Percentiles rank a stretch among this genome's conserved stretches.
phyloP scores from a whole-genome alignment of 2,113 vertebrate species.

The Oenanthe melanoleuca region DNA sequence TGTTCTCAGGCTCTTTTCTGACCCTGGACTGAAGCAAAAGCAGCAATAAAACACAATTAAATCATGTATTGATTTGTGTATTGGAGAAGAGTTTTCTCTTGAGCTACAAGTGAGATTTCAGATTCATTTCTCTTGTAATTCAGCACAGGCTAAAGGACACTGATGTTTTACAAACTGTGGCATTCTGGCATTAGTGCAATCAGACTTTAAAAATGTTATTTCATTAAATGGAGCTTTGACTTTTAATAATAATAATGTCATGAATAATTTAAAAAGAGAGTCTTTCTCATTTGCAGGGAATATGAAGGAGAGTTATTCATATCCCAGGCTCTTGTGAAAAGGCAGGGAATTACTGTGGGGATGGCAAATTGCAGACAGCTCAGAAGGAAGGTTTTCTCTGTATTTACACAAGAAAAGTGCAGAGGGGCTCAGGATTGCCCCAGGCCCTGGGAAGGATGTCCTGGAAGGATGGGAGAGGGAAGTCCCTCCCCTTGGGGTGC shows the following conservation, averaged over 20 bases:
- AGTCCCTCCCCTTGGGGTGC: accelerated
- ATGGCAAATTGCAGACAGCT: neutral
- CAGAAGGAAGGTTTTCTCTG: neutral
- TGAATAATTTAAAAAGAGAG: slow-evolving; percentile 22
- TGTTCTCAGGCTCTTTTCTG: slow-evolving; percentile 25
- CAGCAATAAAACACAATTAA: slow-evolving; percentile 41
- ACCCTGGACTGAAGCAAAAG: neutral
- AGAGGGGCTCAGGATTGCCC: neutral
- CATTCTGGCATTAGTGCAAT: neutral
- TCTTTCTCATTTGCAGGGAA: slow-evolving; percentile 1
- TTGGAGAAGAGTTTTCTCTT: neutral
- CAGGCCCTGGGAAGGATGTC: accelerated
- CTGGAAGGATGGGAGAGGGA: neutral
- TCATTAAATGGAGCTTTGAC: slow-evolving; percentile 9
- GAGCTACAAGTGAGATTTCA: slow-evolving; percentile 17
- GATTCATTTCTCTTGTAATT: slow-evolving; percentile 29
- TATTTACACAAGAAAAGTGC: neutral
- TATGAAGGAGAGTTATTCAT: neutral
- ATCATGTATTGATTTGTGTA: slow-evolving; percentile 48
- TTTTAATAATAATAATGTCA: slow-evolving; percentile 29
- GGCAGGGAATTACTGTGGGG: neutral
- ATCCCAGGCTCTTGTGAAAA: neutral
- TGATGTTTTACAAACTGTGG: neutral
- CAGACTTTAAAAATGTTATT: neutral
- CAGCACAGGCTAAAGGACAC: slow-evolving; percentile 7